Percentiles rank a stretch among this genome's conserved stretches.
phyloP scores from a whole-genome alignment of 2,888 invertebrate species.

The Gastracanthus pulcherrimus region DNA sequence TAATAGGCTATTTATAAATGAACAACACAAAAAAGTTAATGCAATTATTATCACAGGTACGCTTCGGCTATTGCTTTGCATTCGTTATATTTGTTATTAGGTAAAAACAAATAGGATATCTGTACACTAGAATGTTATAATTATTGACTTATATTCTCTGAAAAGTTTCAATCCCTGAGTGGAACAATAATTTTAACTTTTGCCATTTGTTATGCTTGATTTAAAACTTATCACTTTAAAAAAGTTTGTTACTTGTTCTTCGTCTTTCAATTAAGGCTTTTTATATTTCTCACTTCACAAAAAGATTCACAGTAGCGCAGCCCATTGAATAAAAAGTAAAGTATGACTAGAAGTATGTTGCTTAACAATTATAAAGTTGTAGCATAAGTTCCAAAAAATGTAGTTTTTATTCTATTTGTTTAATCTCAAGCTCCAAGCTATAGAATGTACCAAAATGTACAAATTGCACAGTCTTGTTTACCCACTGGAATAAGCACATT shows the following conservation, averaged over 20 bases:
- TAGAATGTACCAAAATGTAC: neutral
- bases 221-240: slow-evolving; percentile 28
- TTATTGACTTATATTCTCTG: neutral
- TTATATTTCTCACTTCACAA: neutral
- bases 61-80: too few species aligned
- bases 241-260: slow-evolving; percentile 17
- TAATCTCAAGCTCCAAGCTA: too few species aligned
- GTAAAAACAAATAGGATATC: too few species aligned
- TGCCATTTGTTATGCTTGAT: slow-evolving; percentile 28
- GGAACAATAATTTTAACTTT: slow-evolving; percentile 24
- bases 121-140: too few species aligned
- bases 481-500: neutral
- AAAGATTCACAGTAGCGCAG: neutral
- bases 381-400: too few species aligned
- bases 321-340: neutral
- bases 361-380: too few species aligned
- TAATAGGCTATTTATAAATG: too few species aligned
- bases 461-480: neutral
- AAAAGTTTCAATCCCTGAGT: neutral
- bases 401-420: too few species aligned
- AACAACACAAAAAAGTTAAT: neutral
- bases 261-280: neutral
- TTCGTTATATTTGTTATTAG: too few species aligned
- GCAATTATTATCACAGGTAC: too few species aligned
- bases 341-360: neutral